phyloP scores from a whole-genome alignment of 2,113 vertebrate genomes.

The Lucifuga dentata region DNA sequence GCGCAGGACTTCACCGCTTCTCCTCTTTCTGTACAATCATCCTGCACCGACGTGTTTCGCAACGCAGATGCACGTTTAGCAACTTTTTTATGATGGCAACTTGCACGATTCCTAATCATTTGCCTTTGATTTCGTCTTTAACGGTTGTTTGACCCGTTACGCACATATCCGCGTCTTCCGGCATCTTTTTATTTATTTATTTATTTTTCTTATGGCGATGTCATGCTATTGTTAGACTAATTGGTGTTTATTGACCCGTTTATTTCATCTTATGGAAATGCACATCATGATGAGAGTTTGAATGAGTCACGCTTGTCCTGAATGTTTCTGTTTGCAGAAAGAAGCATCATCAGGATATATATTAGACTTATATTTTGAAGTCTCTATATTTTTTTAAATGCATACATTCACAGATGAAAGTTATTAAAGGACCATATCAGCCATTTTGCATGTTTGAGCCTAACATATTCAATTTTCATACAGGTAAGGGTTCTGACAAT shows the following conservation, averaged over 20 bases:
- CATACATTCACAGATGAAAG: too few relatives aligned
- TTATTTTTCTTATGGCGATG: conserved; percentile 6
- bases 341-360: conserved; percentile 27
- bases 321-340: too few relatives aligned
- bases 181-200: not conserved
- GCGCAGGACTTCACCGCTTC: conserved; percentile 18
- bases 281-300: not conserved
- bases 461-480: too few relatives aligned
- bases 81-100: not conserved
- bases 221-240: not conserved
- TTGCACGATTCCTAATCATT: not conserved
- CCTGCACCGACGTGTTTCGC: conserved; percentile 5
- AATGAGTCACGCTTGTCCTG: not conserved
- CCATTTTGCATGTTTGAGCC: too few relatives aligned
- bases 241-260: conserved; percentile 43
- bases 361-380: too few relatives aligned
- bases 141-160: not conserved
- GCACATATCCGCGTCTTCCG: not conserved
- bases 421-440: too few relatives aligned
- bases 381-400: too few relatives aligned
- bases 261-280: not conserved
- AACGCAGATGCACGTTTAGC: too few relatives aligned
- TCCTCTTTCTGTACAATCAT: conserved; percentile 22
- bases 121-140: not conserved
- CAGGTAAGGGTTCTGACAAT: too few relatives aligned